Base-by-base conservation (phyloP, 2,797 vertebrate species). In the Typhlichthys eigenmanni region DNA sequence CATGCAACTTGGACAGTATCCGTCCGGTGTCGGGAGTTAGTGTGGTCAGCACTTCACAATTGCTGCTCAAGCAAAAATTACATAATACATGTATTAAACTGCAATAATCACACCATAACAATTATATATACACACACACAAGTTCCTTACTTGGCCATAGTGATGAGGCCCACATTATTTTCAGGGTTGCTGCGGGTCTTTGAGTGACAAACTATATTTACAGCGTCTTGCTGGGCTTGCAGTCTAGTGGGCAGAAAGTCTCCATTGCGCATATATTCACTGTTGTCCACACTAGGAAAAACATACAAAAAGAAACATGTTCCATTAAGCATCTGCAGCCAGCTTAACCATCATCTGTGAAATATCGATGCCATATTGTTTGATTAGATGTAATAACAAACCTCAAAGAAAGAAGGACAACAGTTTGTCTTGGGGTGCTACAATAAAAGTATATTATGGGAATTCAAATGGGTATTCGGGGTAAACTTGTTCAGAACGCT, bases 81-180 rank as follows among this genome's bases (percentile, higher is more conserved):
- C 7, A 43, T 43, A 8, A 19, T 24, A 19, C 19, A 19, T 19
- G 10, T 52, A 24, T 24, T 19, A 5, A 17, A 19, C 9, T 53
- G 51, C 51, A 54, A 24, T 5, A 24, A 32, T 54, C 32, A 10
- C 32, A 14, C 5, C 16, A 6, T 52, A 14, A 6, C 5, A 7
- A 14, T 52, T 14, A 4, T 14, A 53, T 53, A 17, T 53, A 11
- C 12, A 1, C 13, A 60, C 5, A 71, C 62, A 46, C 2, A 46
- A 45, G 47, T 6, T 10, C 49, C 88, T 0, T 89, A 98, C 96
- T 98, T 98, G 72, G 96, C 96, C 73, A 98, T 89, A 45, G 96
- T 97, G 82, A 98, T 96, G 82, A 98, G 95, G 47, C 96, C 96
- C 75, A 98, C 96, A 0, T 97, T 98, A 88, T 98, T 98, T 86